These are phyloP conservation scores for Drosophila quadrilineata DNA, from an alignment of 1,140 invertebrate genomes.

Conservation along the genomic window DNA sequence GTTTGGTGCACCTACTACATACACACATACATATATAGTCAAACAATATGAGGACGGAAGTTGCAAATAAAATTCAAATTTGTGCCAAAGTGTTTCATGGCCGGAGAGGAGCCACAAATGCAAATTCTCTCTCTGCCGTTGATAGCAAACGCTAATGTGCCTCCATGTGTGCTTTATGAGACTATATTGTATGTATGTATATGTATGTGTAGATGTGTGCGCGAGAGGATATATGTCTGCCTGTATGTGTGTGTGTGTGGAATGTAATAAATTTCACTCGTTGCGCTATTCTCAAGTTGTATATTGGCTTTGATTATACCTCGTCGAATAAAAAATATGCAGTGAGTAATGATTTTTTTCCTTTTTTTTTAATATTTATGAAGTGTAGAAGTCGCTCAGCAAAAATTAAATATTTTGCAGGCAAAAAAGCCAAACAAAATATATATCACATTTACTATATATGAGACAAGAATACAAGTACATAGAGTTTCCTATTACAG, in stretches of 20 bases:
- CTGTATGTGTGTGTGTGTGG: slow-evolving; percentile 22
- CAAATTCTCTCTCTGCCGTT: slow-evolving; percentile 39
- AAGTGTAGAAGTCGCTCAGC: background rate
- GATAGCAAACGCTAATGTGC: slow-evolving; percentile 67
- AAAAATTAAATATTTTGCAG: too few species aligned
- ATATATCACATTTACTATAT: too few species aligned
- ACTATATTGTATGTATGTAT: slow-evolving; percentile 26
- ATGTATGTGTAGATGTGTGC: slow-evolving; percentile 1
- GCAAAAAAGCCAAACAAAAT: too few species aligned
- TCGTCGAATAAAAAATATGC: background rate
- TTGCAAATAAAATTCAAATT: slow-evolving; percentile 79
- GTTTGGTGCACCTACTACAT: too few species aligned
- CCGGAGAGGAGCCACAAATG: slow-evolving; percentile 35
- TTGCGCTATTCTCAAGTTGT: slow-evolving; percentile 45
- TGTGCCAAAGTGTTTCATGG: slow-evolving; percentile 72
- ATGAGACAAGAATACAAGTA: too few species aligned
- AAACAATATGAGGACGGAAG: slow-evolving; percentile 73
- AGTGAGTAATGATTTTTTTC: background rate
- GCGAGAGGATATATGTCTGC: too few species aligned
- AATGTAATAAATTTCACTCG: slow-evolving; percentile 61
- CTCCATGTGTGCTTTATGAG: slow-evolving; percentile 42
- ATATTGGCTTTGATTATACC: slow-evolving; percentile 58
- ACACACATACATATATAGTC: slow-evolving; percentile 7
- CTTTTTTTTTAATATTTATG: background rate
- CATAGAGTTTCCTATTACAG: too few species aligned